phyloP scores from a whole-genome alignment of 2,113 vertebrate species.

The Elachura formosa region DNA sequence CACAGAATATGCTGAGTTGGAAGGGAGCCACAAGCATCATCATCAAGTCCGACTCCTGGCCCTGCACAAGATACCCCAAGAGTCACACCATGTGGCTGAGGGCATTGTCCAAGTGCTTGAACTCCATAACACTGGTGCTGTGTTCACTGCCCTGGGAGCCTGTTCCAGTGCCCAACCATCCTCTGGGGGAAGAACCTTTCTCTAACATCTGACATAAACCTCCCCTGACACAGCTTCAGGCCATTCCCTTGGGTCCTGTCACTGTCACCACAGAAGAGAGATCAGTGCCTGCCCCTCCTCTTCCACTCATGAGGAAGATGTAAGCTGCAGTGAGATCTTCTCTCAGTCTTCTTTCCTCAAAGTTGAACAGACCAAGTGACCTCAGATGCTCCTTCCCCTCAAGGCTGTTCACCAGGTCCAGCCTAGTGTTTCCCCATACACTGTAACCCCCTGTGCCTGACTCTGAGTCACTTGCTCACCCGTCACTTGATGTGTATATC shows the following conservation, averaged over 20 bases:
- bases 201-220: background rate
- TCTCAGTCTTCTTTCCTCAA: background rate
- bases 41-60: background rate
- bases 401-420: no score
- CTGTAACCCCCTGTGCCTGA: background rate
- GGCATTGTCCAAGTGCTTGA: accelerated
- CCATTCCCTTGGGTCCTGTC: background rate
- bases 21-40: background rate
- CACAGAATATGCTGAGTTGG: background rate
- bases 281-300: background rate
- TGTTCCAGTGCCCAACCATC: accelerated
- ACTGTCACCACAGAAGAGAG: background rate
- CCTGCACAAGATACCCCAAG: no score
- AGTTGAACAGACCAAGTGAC: background rate
- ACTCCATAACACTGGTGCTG: background rate
- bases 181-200: background rate
- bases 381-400: background rate
- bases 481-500: no score
- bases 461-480: accelerated
- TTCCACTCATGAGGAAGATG: accelerated
- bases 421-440: no score
- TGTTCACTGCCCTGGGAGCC: background rate
- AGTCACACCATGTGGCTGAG: background rate
- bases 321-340: accelerated
- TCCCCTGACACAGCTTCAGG: background rate